These are phyloP conservation scores for Enteromius anoplus DNA, from an alignment of 2,797 vertebrate species.

Conservation along the genomic window DNA sequence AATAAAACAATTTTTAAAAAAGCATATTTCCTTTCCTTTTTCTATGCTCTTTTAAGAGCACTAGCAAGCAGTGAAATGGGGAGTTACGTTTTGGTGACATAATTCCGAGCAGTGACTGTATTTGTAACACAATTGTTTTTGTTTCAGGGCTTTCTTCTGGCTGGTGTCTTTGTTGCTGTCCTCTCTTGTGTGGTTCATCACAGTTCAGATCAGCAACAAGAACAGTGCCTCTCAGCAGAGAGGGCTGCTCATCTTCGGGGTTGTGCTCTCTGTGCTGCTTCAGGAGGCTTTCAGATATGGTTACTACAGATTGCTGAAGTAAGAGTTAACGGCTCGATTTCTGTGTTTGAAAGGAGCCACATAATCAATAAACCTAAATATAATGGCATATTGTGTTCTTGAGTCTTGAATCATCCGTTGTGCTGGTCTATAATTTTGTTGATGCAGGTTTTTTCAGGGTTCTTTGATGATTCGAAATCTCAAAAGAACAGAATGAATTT, in stretches of 20 bases:
- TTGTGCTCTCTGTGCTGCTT: conserved; percentile 78
- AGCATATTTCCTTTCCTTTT: too few relatives aligned
- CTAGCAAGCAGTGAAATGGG: neutral
- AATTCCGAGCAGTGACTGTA: neutral
- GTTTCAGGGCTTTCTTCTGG: conserved; percentile 79
- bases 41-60: neutral
- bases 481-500: neutral
- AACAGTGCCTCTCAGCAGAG: conserved; percentile 74
- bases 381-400: neutral
- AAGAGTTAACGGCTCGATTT: conserved; percentile 54
- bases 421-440: neutral
- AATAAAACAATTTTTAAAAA: too few relatives aligned
- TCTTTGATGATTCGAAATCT: neutral
- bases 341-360: neutral
- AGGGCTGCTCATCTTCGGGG: conserved; percentile 80
- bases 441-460: neutral
- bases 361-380: neutral
- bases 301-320: conserved; percentile 81
- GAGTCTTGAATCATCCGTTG: neutral
- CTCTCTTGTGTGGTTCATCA: conserved; percentile 80
- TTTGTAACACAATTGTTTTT: neutral
- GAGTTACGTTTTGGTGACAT: neutral
- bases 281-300: conserved; percentile 80
- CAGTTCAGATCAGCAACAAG: conserved; percentile 76
- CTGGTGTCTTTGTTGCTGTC: conserved; percentile 81